Base-by-base conservation (phyloP, 2,888 invertebrate species). In the Abscondita cerata region DNA sequence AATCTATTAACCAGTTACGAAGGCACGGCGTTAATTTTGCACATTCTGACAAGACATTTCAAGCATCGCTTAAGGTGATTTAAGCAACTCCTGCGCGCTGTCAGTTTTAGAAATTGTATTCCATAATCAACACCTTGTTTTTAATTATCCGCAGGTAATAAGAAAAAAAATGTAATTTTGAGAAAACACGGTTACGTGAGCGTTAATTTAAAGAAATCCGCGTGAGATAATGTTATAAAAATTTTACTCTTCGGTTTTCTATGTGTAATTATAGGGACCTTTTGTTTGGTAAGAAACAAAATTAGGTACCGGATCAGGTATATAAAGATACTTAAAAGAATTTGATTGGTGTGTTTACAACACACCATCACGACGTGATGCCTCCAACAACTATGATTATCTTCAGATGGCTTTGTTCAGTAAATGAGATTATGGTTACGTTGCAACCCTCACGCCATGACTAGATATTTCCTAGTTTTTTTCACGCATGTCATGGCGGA, bases 221-320 rank as follows among this genome's bases (percentile, higher is more conserved):
- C 44, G 44, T 44, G 44, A 44, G 44, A 44, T 44, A 44, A 44
- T 44, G 44, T 44, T 44, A 59, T 46, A 59, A 52, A 56, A 59
- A 60, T 33, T 34, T 46, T 46, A 52, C 38, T 58, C 50, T 59
- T 61, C 51, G 56, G 58, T 62, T 54, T 62, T 54, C 58, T 59
- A 62, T 51, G 52, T 46, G 60, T 64, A 64, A 64, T 64, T 64
- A 64, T 55, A 60, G 56, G 53, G 62, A 44, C 50, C 60, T 48
- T 63, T 48, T 50, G 25, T 25, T 52, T 60, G 50, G 47, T 38
- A 38, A 57, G 54, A 56, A n/a, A 53, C 52, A 48, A 64, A 64
- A 64, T 64, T 64, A 64, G 59, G 57, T 60, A 64, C 64, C 64
- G 64, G 64, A 52, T 57, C 60, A 64, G 64, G 60, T 60, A 64